Conservation (phyloP, 1,140 invertebrate species). For the Olivierus martensii region DNA sequence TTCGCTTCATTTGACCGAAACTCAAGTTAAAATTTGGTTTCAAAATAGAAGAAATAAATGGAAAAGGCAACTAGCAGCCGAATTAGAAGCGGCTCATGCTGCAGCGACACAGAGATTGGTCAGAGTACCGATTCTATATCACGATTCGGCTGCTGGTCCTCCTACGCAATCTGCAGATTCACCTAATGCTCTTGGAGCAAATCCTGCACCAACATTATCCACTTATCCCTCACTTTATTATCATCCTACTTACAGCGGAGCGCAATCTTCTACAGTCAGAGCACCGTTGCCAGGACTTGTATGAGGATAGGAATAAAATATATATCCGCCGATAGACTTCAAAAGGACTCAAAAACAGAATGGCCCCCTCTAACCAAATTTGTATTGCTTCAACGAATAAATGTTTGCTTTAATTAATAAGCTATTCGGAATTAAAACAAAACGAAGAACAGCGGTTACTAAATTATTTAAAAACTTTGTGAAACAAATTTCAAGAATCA, state of each 20-base stretch:
- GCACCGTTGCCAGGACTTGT: conserved; percentile 10
- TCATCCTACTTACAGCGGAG: conserved; percentile 10
- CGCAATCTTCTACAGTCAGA: background rate
- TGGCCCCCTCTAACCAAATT: too few relatives aligned
- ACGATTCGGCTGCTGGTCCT: conserved; percentile 28
- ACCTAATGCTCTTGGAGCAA: background rate
- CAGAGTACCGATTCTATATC: conserved; percentile 85
- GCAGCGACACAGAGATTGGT: conserved; percentile 56
- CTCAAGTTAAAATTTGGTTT: conserved; percentile 91
- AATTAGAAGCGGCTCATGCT: conserved; percentile 79
- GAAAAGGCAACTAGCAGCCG: conserved; percentile 92
- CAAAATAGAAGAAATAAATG: conserved; percentile 93
- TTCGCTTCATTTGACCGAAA: conserved; percentile 87
- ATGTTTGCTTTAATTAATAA: too few relatives aligned
- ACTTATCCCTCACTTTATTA: conserved; percentile 16
- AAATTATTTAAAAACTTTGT: too few relatives aligned
- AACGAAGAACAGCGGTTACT: too few relatives aligned
- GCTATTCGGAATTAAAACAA: too few relatives aligned
- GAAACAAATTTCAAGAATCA: too few relatives aligned
- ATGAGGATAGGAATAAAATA: conserved; percentile 2
- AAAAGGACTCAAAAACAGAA: too few relatives aligned
- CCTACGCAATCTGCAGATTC: background rate
- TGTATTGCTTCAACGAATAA: too few relatives aligned
- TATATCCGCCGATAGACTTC: too few relatives aligned
- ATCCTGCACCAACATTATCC: conserved; percentile 6